Conservation (phyloP, 1,140 invertebrate species). For the Eriocheir sinensis region DNA sequence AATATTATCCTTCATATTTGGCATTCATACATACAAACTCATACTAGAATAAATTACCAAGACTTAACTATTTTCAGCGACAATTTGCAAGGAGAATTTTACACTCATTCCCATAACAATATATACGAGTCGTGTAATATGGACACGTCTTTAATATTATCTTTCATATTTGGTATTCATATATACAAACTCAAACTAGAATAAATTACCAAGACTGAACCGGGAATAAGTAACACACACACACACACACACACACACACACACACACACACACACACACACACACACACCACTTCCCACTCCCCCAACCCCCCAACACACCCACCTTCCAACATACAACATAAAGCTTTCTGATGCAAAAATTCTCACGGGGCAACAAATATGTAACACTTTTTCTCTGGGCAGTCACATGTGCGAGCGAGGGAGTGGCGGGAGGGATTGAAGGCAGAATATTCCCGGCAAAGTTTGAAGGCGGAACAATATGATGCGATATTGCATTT, state of each 20-base stretch:
- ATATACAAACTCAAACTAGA: not conserved
- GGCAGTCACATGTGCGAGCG: constrained; percentile 27
- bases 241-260: not conserved
- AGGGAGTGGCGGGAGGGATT: constrained; percentile 13
- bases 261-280: constrained; percentile 1
- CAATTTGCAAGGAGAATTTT: too few species aligned
- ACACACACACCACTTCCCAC: not conserved
- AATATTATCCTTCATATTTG: too few species aligned
- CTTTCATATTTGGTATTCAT: too few species aligned
- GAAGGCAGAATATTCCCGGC: constrained; percentile 43
- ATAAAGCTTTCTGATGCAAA: not conserved
- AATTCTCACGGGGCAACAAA: not conserved
- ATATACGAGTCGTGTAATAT: too few species aligned
- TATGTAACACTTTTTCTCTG: constrained; percentile 37
- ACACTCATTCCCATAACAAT: too few species aligned
- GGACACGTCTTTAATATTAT: too few species aligned
- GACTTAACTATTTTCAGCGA: too few species aligned
- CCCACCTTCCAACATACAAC: not conserved
- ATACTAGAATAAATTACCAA: too few species aligned
- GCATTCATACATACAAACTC: too few species aligned
- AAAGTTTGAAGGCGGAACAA: constrained; percentile 37
- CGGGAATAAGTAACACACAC: not conserved
- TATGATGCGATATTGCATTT: constrained; percentile 60
- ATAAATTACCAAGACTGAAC: not conserved
- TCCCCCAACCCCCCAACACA: too few species aligned